Evolutionary conservation across 2,797 vertebrate genomes (phyloP), one percentile per base, ranked within the genome.

Genomic region (Rhabdophis nuchalis): DNA sequence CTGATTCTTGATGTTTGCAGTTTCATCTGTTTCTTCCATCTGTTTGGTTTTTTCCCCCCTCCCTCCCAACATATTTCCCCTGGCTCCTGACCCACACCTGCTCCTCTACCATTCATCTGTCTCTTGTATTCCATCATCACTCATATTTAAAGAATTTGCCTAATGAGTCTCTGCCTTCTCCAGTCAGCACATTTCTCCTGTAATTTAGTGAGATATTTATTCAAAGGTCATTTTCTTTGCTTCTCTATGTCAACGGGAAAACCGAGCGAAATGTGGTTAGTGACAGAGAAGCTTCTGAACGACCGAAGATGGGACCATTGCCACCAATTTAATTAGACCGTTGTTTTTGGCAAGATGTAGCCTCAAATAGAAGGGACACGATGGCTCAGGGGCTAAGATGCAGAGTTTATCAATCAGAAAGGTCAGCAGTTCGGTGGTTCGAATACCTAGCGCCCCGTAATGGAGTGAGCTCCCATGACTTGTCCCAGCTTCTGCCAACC

Each of bases 1-100:
- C 64, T 64, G 60, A 25, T 53, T 72, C n/a, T 54, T 54, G n/a
- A 56, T 90, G 56, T 25, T 60, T 29, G 36, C n/a, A 13, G 61
- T 46, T 53, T 90, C 53, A 57, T 57, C 89, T 90, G 54, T 18
- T 20, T 90, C 89, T 32, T 32, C 89, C 89, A 90, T 90, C 77
- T 90, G 89, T 46, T 90, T 72, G n/a, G 18, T 5, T 6, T 57
- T 57, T 36, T 58, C 8, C 4, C 9, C 10, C 1, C 56, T 91
- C 36, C 58, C 58, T 87, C 50, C 58, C 85, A 58, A 56, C 46
- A 54, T 23, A 64, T 64, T 64, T 64, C 46, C 85, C 23, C 23
- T 54, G 58, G 14, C n/a, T 86, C 90, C 46, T 54, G 77, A 41
- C 57, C 90, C 82, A 32, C 58, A 85, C 14, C 56, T 25, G 50